A percentile compares a stretch with the other conserved stretches of the same genome.
These are phyloP conservation scores for Himalopsyche tibetana DNA, from an alignment of 2,888 invertebrate species.

Conservation along the genomic window DNA sequence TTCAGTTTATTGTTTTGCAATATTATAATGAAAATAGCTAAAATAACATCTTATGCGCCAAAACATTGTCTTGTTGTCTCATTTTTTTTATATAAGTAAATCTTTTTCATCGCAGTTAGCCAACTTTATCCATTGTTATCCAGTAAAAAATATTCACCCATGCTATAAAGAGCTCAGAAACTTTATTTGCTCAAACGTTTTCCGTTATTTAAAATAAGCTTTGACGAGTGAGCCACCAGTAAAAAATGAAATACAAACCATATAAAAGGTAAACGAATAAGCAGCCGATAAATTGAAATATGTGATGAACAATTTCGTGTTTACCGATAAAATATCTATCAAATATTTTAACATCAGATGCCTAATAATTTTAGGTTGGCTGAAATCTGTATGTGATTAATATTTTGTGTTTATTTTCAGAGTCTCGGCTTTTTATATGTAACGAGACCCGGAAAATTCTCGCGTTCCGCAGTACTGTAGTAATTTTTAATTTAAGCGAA, in stretches of 20 bases:
- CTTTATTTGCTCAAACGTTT: background rate
- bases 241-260: background rate
- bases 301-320: too few species aligned
- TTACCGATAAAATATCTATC: too few species aligned
- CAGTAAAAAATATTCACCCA: conserved; percentile 4
- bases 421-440: too few species aligned
- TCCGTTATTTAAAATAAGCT: background rate
- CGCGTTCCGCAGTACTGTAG: too few species aligned
- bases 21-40: background rate
- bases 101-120: conserved; percentile 14
- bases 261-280: too few species aligned
- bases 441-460: too few species aligned
- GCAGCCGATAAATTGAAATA: too few species aligned
- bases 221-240: background rate
- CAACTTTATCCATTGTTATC: conserved; percentile 11
- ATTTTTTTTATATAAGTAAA: background rate
- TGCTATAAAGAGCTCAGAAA: background rate
- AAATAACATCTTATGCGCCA: background rate
- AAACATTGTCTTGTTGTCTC: background rate
- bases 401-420: too few species aligned
- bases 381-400: too few species aligned
- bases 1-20: background rate
- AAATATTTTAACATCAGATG: too few species aligned
- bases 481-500: too few species aligned
- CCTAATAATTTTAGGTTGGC: too few species aligned